Base-by-base conservation (phyloP, 2,797 vertebrate genomes). In the Anguilla marmorata region DNA sequence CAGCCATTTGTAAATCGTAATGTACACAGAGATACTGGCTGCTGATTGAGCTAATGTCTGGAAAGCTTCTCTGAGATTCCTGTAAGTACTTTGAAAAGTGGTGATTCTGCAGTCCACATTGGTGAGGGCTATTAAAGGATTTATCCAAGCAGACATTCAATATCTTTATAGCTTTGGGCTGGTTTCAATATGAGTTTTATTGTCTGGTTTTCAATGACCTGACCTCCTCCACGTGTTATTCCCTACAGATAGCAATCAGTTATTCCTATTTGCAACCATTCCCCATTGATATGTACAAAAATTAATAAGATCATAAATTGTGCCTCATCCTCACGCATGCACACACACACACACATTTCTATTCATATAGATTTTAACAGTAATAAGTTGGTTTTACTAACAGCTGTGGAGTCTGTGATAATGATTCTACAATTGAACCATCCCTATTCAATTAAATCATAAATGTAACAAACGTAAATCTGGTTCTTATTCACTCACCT, bases 201-300 rank as follows among this genome's bases (percentile, higher is more conserved):
- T 72, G 84, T 85, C 72, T 60, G 21, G 8, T 41, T 45, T 80
- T 86, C 87, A 66, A 85, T 89, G 72, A 85, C 87, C 30, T 86
- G 16, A 19, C 54, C 19, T 48, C 84, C 30, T 60, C 52, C 60
- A 45, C n/a, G 27, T 37, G 63, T 86, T 58, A 56, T 54, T 24
- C 58, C 72, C 30, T 79, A 86, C 52, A 30, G 74, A 84, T 85
- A 79, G 86, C 85, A 60, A 89, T 88, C 88, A 82, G 85, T 91
- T 88, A 84, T n/a, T 66, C 63, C 88, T 88, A 89, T 91, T 91
- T 90, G 89, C 86, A 87, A 69, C 19, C 2, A 12, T 21, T 58
- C 80, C 41, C 74, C 63, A 88, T 4, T 37, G 9, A 5, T 30
- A 89, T 85, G 79, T 24, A 24, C 82, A 7, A 30, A 87, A 89